phyloP scores from a whole-genome alignment of 2,113 vertebrate species.

The Peromyscus polionotus region DNA sequence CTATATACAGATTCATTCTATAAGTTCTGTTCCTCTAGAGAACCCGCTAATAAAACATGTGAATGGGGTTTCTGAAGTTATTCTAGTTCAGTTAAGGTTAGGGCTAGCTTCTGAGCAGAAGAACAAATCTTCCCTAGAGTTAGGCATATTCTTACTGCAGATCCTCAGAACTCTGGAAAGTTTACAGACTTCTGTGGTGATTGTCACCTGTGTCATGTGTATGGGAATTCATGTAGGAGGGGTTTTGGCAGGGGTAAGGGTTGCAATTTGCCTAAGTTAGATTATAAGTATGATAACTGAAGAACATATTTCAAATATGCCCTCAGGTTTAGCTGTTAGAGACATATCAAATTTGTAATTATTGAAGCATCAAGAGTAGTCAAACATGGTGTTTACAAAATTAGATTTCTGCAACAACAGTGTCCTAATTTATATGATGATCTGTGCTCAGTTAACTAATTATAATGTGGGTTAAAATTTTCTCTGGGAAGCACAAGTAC shows the following conservation, averaged over 20 bases:
- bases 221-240: background rate
- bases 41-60: background rate
- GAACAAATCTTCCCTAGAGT: background rate
- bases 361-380: background rate
- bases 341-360: background rate
- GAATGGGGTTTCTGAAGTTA: background rate
- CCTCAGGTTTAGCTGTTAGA: background rate
- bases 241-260: background rate
- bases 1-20: background rate
- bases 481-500: background rate
- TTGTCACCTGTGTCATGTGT: background rate
- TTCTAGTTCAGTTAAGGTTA: background rate
- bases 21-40: background rate
- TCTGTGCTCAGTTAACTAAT: background rate
- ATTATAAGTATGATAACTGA: slow-evolving; percentile 9
- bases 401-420: background rate
- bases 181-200: background rate
- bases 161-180: background rate
- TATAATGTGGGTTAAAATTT: slow-evolving; percentile 14
- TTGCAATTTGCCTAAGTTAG: background rate
- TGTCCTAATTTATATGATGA: background rate
- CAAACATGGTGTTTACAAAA: background rate
- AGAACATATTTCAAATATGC: slow-evolving; percentile 29
- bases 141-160: background rate
- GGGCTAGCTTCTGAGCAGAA: background rate